Conservation (phyloP, 2,113 vertebrate genomes). For the Hyperopisus bebe region DNA sequence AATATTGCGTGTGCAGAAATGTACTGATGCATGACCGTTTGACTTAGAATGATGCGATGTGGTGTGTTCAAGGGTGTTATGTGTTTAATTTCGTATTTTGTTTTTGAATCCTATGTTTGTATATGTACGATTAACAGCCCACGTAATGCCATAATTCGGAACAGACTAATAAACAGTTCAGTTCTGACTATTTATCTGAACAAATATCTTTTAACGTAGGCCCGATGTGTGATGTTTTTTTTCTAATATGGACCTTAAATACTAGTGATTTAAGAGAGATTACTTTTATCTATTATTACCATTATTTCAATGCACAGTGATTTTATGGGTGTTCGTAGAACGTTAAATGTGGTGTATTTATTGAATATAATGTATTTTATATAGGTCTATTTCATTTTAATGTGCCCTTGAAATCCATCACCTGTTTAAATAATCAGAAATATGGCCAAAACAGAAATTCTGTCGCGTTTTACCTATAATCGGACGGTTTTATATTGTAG, state of each 20-base stretch:
- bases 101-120: not conserved
- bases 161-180: not conserved
- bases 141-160: not conserved
- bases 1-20: not conserved
- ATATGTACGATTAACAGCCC: not conserved
- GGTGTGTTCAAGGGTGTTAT: not conserved
- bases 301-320: not conserved
- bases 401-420: not conserved
- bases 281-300: not conserved
- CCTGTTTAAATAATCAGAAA: not conserved
- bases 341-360: not conserved
- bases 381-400: not conserved
- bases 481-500: not conserved
- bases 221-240: not conserved
- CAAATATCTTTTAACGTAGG: not conserved
- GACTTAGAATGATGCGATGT: not conserved
- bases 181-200: not conserved
- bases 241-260: not conserved
- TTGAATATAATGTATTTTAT: not conserved
- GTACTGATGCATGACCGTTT: not conserved
- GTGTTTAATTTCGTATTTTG: not conserved
- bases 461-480: not conserved
- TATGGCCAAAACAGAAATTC: not conserved
- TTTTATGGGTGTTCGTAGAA: not conserved
- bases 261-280: not conserved